phyloP scores from a whole-genome alignment of 1,140 invertebrate species.

The Leptinotarsa texana region DNA sequence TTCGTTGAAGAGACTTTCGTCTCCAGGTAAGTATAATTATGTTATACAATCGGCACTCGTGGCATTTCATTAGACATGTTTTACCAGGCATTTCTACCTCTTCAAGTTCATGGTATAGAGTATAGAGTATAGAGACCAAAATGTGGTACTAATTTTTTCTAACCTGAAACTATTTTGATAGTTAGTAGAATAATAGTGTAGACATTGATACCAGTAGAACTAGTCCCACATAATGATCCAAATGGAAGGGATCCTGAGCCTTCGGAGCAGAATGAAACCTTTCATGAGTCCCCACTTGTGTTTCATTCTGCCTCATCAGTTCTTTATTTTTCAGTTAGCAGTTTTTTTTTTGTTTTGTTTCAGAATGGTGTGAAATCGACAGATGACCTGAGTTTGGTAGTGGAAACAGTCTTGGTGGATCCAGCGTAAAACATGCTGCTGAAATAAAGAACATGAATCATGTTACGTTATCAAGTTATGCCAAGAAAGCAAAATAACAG shows the following conservation, averaged over 20 bases:
- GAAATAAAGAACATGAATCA: background rate
- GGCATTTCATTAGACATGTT: background rate
- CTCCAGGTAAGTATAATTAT: background rate
- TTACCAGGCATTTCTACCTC: background rate
- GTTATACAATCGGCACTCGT: background rate
- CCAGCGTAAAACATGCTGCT: background rate
- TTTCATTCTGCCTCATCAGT: background rate
- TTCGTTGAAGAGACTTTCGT: background rate
- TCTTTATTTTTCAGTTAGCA: background rate
- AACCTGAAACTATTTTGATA: background rate
- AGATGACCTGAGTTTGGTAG: background rate
- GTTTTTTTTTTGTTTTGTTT: background rate
- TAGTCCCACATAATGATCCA: too few relatives aligned
- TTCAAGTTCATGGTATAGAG: background rate
- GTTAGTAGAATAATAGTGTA: too few relatives aligned
- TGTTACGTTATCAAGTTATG: background rate
- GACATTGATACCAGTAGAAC: too few relatives aligned
- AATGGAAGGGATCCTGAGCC: background rate
- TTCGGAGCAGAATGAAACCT: background rate
- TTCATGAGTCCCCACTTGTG: background rate
- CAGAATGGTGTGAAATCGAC: background rate
- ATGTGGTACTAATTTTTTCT: background rate
- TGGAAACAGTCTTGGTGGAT: conserved; percentile 1
- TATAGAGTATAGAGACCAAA: background rate
- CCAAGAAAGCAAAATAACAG: background rate